Conservation (phyloP, 2,888 invertebrate genomes). For the Plagodis pulveraria region DNA sequence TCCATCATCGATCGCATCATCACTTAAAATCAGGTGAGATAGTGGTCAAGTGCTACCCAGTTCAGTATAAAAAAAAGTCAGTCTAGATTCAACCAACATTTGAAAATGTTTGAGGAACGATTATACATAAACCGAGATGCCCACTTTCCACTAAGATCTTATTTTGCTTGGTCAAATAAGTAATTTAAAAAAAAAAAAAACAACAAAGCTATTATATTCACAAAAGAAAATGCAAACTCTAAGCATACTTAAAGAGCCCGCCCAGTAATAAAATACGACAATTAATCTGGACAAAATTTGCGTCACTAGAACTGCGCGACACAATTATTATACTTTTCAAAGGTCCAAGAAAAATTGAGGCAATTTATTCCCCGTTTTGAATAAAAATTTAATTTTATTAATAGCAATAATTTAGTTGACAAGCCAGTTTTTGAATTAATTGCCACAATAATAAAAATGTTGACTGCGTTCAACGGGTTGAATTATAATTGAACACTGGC, state of each 20-base stretch:
- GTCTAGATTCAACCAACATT: no score
- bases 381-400: conserved; percentile 39
- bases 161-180: neutral
- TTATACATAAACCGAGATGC: no score
- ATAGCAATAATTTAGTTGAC: conserved; percentile 24
- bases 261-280: conserved; percentile 55
- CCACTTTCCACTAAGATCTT: neutral
- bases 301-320: conserved; percentile 45
- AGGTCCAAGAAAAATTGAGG: conserved; percentile 42
- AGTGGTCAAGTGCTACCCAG: no score
- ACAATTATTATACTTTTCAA: conserved; percentile 57
- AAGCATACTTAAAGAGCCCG: conserved; percentile 35
- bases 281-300: conserved; percentile 59
- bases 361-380: conserved; percentile 48
- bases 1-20: no score
- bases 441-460: conserved; percentile 4
- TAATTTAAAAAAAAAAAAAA: neutral
- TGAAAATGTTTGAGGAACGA: no score
- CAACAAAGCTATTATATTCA: conserved; percentile 36
- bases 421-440: conserved; percentile 25
- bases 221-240: conserved; percentile 45
- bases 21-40: no score
- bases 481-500: no score
- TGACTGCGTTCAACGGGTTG: neutral
- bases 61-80: no score